Base-by-base conservation (phyloP, 2,888 invertebrate species). In the Aquatica leii region DNA sequence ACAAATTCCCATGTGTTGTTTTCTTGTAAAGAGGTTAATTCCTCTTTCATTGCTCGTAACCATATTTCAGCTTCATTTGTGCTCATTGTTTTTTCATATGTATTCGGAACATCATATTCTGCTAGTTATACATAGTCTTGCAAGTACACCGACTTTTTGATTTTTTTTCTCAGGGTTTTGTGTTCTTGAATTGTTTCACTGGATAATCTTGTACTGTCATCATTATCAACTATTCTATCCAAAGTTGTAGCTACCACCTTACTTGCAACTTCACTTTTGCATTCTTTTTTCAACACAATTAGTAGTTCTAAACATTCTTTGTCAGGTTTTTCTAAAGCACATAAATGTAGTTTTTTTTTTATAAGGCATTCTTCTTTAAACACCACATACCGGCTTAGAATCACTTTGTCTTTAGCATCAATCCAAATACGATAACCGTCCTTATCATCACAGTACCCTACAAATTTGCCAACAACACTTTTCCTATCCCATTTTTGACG, bases 351-450 rank as follows among this genome's bases (percentile, higher is more conserved):
- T n/a, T n/a, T n/a, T n/a, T n/a, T n/a, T n/a, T n/a, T n/a, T n/a
- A n/a, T n/a, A n/a, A n/a, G n/a, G n/a, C n/a, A n/a, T n/a, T n/a
- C n/a, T n/a, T n/a, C 6, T 21, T 40, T 49, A 31, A 67, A 67
- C 5, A 60, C 31, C 14, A 64, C 60, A 50, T 65, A 58, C 4
- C 54, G 48, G 35, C 62, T 62, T 31, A 40, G n/a, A n/a, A 54
- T 49, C 4, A 67, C 52, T 9, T 61, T 59, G 3, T n/a, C 62
- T 41, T 20, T 53, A 11, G 43, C 37, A 15, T 31, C 21, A 6
- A 62, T n/a, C n/a, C n/a, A n/a, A n/a, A n/a, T n/a, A n/a, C n/a
- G n/a, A n/a, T n/a, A n/a, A n/a, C n/a, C n/a, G n/a, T n/a, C n/a
- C n/a, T n/a, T n/a, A n/a, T n/a, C n/a, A n/a, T n/a, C n/a, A n/a